Evolutionary conservation across 2,888 invertebrate species (phyloP), one percentile per base, ranked within the genome.

Genomic region (Callyntrura sp.): DNA sequence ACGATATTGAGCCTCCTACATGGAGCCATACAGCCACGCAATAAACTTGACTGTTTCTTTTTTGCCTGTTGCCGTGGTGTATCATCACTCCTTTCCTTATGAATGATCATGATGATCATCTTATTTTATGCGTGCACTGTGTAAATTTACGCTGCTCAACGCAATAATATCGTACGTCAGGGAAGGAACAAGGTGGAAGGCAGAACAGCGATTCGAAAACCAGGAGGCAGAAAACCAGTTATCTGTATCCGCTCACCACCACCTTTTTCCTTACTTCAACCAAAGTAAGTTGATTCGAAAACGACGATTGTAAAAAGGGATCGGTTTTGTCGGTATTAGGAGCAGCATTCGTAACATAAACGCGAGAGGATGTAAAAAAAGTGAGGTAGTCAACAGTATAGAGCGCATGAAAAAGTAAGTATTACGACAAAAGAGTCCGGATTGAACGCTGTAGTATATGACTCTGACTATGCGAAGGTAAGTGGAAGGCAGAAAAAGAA

Each of bases 211-310:
- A 83, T 83, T 83, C 51, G 65, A 51, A 68, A 83, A 83, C n/a
- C n/a, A n/a, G n/a, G n/a, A n/a, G n/a, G n/a, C n/a, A n/a, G n/a
- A n/a, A n/a, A n/a, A n/a, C 83, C 83, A 68, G 83, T 83, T 83
- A 83, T 83, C 83, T 51, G 83, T 83, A 68, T 83, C 83, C 83
- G 83, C 51, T 83, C 68, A 43, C 23, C 60, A 57, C n/a, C n/a
- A n/a, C n/a, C n/a, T 25, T 62, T 25, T 68, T n/a, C 14, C 14
- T 35, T 35, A 3, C 65, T 28, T 68, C 25, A n/a, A 60, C 8
- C 9, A 60, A 51, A n/a, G 51, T 51, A 51, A 51, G 51, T 51
- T 51, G 51, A 51, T 51, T 14, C n/a, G 51, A n/a, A 51, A 11
- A n/a, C 11, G 51, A 51, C 35, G 35, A 35, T 35, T 6, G 35